These are phyloP conservation scores for Spicauda simplicius DNA, from an alignment of 2,888 invertebrate genomes.

Conservation along the genomic window DNA sequence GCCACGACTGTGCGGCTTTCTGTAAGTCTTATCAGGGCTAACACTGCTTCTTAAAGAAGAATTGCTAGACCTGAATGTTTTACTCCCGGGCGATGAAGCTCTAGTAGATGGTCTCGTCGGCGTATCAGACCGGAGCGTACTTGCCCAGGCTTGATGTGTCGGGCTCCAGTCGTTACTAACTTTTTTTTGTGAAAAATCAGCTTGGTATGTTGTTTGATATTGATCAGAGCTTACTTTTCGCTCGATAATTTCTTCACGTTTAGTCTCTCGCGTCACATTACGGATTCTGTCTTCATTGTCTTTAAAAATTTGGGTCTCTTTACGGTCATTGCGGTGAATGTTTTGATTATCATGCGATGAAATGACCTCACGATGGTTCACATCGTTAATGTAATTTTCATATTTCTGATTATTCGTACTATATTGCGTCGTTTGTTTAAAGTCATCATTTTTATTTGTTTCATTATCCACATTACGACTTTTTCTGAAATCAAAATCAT, in stretches of 20 bases:
- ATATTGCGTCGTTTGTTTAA: constrained; percentile 43
- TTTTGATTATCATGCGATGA: constrained; percentile 46
- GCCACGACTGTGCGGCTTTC: constrained; percentile 67
- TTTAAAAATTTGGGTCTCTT: constrained; percentile 51
- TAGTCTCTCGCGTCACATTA: constrained; percentile 53
- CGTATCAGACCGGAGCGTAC: constrained; percentile 88
- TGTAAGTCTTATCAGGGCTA: constrained; percentile 73
- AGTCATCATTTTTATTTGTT: constrained; percentile 36
- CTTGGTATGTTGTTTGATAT: constrained; percentile 86
- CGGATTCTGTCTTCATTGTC: constrained; percentile 54
- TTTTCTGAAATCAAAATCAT: constrained; percentile 58
- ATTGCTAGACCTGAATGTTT: constrained; percentile 79
- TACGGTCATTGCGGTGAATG: constrained; percentile 43
- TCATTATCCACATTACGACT: constrained; percentile 38
- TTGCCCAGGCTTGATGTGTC: constrained; percentile 91
- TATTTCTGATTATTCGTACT: constrained; percentile 43
- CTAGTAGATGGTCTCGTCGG: constrained; percentile 80
- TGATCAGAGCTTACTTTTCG: constrained; percentile 69
- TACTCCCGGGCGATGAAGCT: constrained; percentile 84
- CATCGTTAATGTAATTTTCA: constrained; percentile 50
- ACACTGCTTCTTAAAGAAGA: constrained; percentile 82
- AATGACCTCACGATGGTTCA: constrained; percentile 46
- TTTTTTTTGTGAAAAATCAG: constrained; percentile 82
- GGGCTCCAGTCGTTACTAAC: constrained; percentile 88
- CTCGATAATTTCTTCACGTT: constrained; percentile 59